phyloP scores from a whole-genome alignment of 2,888 invertebrate species.

The Drosophila heteroneura region DNA sequence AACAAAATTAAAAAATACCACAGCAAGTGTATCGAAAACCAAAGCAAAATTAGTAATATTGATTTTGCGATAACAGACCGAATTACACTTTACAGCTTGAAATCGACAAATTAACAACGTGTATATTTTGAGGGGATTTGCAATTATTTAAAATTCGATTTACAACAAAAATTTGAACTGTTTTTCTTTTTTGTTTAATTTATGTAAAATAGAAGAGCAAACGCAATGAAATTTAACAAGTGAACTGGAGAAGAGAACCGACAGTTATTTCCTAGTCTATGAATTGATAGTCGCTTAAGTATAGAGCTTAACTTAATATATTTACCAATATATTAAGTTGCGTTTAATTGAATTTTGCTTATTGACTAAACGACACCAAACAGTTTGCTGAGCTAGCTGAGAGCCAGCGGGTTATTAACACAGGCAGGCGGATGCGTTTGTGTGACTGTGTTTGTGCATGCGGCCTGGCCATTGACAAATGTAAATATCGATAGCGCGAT shows the following conservation, averaged over 20 bases:
- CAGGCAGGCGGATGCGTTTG: conserved; percentile 23
- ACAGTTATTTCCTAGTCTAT: not conserved
- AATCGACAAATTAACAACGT: not conserved
- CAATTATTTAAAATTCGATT: not conserved
- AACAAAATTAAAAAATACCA: not conserved
- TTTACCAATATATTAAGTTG: not conserved
- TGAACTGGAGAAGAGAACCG: not conserved
- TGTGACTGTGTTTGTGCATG: conserved; percentile 11
- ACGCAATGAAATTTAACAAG: not conserved
- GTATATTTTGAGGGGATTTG: not conserved
- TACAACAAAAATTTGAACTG: not conserved
- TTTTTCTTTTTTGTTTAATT: not conserved
- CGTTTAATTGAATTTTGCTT: conserved; percentile 37
- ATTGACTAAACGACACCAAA: conserved; percentile 52
- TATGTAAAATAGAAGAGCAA: not conserved
- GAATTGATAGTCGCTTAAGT: not conserved
- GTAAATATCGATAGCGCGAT: conserved; percentile 37
- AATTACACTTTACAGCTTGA: conserved; percentile 31
- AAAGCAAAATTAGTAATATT: conserved; percentile 76
- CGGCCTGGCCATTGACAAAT: conserved; percentile 24
- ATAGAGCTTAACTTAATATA: not conserved
- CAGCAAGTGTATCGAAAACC: conserved; percentile 20
- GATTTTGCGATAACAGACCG: conserved; percentile 58
- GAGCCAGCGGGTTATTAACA: conserved; percentile 26
- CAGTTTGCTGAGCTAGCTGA: conserved; percentile 44